A percentile compares a stretch with the other conserved stretches of the same genome.
phyloP scores from a whole-genome alignment of 53 echinoderm and acorn worm genomes.

The Zoroaster sp. region DNA sequence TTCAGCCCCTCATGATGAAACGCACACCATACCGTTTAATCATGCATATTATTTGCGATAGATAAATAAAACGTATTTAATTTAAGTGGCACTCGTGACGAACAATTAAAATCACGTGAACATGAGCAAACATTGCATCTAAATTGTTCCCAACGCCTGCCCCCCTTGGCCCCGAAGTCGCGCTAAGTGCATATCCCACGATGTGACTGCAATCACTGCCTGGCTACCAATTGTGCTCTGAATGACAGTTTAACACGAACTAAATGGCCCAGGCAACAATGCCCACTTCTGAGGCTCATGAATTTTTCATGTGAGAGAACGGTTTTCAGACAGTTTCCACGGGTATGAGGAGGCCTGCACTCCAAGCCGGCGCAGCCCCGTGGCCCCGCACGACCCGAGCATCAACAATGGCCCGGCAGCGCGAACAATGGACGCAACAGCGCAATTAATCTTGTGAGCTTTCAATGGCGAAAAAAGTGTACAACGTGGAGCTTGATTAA shows the following conservation, averaged over 20 bases:
- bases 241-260: conserved; percentile 41
- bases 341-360: neutral
- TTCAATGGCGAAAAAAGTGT: conserved; percentile 2
- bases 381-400: neutral
- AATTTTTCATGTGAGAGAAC: conserved; percentile 55
- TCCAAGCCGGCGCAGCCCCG: neutral
- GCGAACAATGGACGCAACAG: conserved; percentile 9
- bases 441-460: conserved; percentile 30
- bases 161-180: neutral
- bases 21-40: neutral
- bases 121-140: neutral
- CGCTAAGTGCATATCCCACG: neutral
- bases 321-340: conserved; percentile 10
- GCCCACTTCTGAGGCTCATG: conserved; percentile 38
- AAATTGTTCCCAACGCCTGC: neutral
- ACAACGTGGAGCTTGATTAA: neutral
- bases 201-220: conserved; percentile 23
- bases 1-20: neutral
- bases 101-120: conserved; percentile 20
- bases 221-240: neutral
- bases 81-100: neutral
- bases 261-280: conserved; percentile 51
- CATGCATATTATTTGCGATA: neutral
- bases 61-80: conserved; percentile 20
- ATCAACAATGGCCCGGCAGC: neutral